These are phyloP conservation scores for Lepidostoma basale DNA, from an alignment of 1,140 invertebrate species.

Conservation along the genomic window DNA sequence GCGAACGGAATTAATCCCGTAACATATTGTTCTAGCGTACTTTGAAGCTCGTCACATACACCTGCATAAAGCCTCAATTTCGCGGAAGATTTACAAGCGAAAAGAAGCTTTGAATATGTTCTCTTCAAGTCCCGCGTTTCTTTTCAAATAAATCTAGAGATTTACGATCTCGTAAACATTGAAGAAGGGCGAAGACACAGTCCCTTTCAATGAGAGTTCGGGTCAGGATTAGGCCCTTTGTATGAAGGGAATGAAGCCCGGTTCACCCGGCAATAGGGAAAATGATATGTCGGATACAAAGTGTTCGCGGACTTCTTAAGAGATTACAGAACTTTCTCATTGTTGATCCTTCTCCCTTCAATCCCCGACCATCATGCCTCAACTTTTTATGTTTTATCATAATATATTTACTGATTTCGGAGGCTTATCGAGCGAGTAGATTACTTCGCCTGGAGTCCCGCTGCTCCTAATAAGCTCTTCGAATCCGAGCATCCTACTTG, in stretches of 20 bases:
- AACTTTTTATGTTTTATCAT: slow-evolving; percentile 23
- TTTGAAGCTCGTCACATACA: background rate
- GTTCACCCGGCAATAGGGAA: slow-evolving; percentile 14
- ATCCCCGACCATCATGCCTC: slow-evolving; percentile 17
- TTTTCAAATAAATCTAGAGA: slow-evolving; percentile 25
- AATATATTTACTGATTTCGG: slow-evolving; percentile 7
- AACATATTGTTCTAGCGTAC: background rate
- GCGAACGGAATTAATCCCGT: background rate
- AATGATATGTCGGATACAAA: slow-evolving; percentile 41
- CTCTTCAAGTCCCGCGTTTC: slow-evolving; percentile 17
- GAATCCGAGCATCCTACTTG: too few relatives aligned
- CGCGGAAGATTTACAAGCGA: slow-evolving; percentile 11
- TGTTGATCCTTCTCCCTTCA: slow-evolving; percentile 5
- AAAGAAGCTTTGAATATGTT: slow-evolving; percentile 19
- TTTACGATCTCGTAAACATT: slow-evolving; percentile 25
- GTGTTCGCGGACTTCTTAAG: slow-evolving; percentile 34
- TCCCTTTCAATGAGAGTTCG: slow-evolving; percentile 39
- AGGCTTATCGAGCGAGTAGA: background rate
- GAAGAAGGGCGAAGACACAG: slow-evolving; percentile 22
- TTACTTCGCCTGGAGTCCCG: background rate
- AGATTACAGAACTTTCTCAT: slow-evolving; percentile 38
- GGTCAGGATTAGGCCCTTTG: slow-evolving; percentile 39
- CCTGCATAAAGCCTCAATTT: slow-evolving; percentile 7
- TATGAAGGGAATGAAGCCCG: slow-evolving; percentile 35
- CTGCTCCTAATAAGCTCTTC: too few relatives aligned